These are phyloP conservation scores for Nycticryphes semicollaris DNA, from an alignment of 2,113 vertebrate species.

Conservation along the genomic window DNA sequence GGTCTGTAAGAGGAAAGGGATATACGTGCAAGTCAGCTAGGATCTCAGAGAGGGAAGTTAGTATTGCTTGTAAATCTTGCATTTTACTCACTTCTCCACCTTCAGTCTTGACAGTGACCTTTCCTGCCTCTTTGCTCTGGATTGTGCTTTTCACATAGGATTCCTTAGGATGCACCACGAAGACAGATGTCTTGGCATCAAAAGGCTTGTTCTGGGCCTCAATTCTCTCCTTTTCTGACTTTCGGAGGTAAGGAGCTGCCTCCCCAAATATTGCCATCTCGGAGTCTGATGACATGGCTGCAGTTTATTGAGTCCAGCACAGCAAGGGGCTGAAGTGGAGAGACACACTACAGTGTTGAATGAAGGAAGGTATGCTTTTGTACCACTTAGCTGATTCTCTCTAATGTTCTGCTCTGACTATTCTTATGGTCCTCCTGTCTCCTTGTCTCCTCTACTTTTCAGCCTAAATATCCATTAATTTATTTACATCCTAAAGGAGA, in stretches of 20 bases:
- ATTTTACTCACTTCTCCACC: conserved; percentile 57
- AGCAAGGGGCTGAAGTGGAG: neutral
- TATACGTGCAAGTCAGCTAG: neutral
- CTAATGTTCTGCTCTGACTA: neutral
- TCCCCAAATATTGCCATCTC: conserved; percentile 75
- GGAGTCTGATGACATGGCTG: conserved; percentile 74
- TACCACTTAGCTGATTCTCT: fast-evolving
- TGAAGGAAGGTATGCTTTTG: neutral
- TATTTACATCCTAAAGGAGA: neutral
- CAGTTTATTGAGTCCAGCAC: conserved; percentile 3
- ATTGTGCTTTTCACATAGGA: conserved; percentile 71
- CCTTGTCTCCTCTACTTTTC: neutral
- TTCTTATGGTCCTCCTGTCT: fast-evolving
- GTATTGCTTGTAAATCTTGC: neutral
- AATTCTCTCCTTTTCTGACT: conserved; percentile 83
- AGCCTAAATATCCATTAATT: neutral
- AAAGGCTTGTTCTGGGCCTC: conserved; percentile 81
- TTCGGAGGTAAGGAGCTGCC: conserved; percentile 76
- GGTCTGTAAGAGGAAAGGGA: neutral
- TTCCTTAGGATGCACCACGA: conserved; percentile 68
- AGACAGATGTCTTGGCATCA: conserved; percentile 68
- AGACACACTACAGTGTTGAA: neutral
- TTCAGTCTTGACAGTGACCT: conserved; percentile 74
- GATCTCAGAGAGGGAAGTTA: neutral
- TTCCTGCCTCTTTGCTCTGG: conserved; percentile 65